Evolutionary conservation across 2,888 invertebrate genomes (phyloP).

Genomic region (Morinoia aosen): DNA sequence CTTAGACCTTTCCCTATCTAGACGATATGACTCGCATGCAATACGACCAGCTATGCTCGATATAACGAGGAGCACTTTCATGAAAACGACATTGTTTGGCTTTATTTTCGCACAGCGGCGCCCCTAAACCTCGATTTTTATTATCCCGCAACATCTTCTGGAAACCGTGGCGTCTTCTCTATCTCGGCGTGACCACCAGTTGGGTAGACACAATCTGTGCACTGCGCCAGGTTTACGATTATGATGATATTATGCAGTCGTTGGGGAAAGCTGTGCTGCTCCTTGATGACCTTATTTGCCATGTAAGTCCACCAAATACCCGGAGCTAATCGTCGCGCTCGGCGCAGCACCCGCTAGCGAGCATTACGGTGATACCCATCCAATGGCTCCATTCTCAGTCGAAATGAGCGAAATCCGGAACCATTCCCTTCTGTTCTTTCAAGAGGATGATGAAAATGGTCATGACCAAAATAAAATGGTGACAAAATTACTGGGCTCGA

Average conservation of each 20-base stretch:
- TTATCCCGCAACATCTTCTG: neutral
- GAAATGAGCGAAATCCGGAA: neutral
- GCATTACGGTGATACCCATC: conserved; percentile 7
- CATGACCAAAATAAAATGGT: neutral
- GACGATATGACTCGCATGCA: neutral
- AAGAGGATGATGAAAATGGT: conserved; percentile 10
- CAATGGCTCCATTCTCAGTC: conserved; percentile 20
- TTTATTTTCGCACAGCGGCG: neutral
- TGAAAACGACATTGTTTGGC: neutral
- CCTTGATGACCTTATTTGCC: conserved; percentile 50
- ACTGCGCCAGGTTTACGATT: conserved; percentile 39
- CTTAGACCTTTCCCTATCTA: neutral
- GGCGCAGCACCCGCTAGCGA: neutral
- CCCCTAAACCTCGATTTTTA: neutral
- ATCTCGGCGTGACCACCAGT: neutral
- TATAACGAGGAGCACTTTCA: neutral
- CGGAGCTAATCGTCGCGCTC: neutral
- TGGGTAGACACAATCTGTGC: conserved; percentile 26
- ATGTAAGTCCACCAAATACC: conserved; percentile 39
- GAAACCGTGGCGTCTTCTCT: neutral
- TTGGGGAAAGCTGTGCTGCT: conserved; percentile 40
- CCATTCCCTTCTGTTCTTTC: conserved; percentile 10
- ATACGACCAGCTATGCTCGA: neutral
- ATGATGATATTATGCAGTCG: conserved; percentile 47
- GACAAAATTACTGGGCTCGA: neutral